These are phyloP conservation scores for Microcaecilia unicolor DNA, from an alignment of 2,797 vertebrate species.

Conservation along the genomic window DNA sequence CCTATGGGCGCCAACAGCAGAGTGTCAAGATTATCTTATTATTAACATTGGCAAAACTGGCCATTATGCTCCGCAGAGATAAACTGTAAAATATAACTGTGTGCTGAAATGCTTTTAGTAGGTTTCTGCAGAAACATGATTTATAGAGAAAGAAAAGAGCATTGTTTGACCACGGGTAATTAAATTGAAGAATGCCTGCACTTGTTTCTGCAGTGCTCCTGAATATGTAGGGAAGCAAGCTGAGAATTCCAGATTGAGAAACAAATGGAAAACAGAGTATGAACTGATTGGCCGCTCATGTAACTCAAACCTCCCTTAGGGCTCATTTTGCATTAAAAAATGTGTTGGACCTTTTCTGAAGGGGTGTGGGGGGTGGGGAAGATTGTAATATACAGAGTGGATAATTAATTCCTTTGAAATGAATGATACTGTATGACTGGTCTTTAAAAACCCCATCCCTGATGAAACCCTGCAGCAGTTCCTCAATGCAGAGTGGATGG, in stretches of 20 bases:
- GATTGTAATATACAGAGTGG: constrained; percentile 11
- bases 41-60: too few relatives aligned
- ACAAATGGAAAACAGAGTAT: constrained; percentile 11
- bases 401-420: constrained; percentile 22
- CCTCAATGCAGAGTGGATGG: constrained; percentile 9
- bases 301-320: constrained; percentile 13
- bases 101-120: background rate
- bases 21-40: too few relatives aligned
- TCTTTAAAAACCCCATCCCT: background rate
- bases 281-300: background rate
- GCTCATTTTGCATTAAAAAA: constrained; percentile 16
- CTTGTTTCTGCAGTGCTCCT: background rate
- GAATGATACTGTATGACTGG: constrained; percentile 5
- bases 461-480: constrained; percentile 21
- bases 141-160: constrained; percentile 3
- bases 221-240: constrained; percentile 10
- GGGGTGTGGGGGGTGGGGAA: too few relatives aligned
- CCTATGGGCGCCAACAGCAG: too few relatives aligned
- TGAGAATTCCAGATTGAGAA: constrained; percentile 15
- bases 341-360: background rate
- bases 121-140: background rate
- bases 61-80: accelerated
- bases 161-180: background rate
- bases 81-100: background rate
- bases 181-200: background rate